Evolutionary conservation across 2,888 invertebrate species (phyloP).

Genomic region (Ischnura elegans): DNA sequence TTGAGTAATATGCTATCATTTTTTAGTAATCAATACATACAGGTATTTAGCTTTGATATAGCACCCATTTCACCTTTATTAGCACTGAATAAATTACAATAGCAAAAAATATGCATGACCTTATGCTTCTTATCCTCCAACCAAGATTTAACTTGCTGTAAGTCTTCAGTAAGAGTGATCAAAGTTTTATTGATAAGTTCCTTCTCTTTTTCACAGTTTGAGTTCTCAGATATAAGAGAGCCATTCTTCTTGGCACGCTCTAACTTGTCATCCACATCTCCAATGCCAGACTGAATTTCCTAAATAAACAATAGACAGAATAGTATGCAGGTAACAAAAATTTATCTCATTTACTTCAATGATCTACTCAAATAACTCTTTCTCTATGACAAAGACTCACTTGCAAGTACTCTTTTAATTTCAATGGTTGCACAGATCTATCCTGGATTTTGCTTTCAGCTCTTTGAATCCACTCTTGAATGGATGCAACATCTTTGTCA

Average conservation of each 20-base stretch:
- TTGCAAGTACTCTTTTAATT: conserved; percentile 88
- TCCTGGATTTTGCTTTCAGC: conserved; percentile 92
- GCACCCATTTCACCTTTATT: too few species aligned
- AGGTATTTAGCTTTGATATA: too few species aligned
- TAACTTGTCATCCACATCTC: conserved; percentile 86
- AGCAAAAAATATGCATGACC: conserved; percentile 72
- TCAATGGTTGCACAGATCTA: conserved; percentile 87
- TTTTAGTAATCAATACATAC: too few species aligned
- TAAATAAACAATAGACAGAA: conserved; percentile 69
- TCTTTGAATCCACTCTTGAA: conserved; percentile 90
- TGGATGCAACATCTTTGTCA: conserved; percentile 87
- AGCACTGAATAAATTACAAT: too few species aligned
- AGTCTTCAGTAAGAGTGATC: conserved; percentile 87
- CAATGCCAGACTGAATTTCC: conserved; percentile 88
- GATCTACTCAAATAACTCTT: background rate
- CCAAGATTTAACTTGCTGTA: conserved; percentile 88
- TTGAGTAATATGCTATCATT: too few species aligned
- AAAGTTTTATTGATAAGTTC: conserved; percentile 88
- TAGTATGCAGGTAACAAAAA: background rate
- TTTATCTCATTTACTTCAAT: background rate
- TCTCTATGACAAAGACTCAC: conserved; percentile 72
- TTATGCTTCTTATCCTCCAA: conserved; percentile 91
- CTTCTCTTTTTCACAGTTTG: conserved; percentile 88
- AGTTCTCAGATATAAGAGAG: conserved; percentile 88
- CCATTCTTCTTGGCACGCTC: conserved; percentile 90